Conservation (phyloP, 2,113 vertebrate genomes). For the Misgurnus anguillicaudatus region DNA sequence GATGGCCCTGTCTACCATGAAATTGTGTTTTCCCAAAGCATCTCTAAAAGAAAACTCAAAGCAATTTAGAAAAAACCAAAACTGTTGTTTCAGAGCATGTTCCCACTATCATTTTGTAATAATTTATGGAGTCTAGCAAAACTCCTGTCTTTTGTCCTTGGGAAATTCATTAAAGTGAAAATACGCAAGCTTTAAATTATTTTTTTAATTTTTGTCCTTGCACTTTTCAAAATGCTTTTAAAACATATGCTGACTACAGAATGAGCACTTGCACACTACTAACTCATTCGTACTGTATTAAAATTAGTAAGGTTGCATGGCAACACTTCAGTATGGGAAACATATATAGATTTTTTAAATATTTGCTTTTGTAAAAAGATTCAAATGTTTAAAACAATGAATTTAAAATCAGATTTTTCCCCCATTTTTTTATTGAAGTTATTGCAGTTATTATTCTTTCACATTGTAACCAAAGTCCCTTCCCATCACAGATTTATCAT, state of each 20-base stretch:
- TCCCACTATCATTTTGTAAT: slow-evolving; percentile 40
- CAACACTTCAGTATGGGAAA: too few relatives aligned
- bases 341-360: too few relatives aligned
- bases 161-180: slow-evolving; percentile 48
- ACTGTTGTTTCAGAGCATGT: slow-evolving; percentile 32
- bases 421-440: not conserved
- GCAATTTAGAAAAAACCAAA: slow-evolving; percentile 20
- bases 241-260: not conserved
- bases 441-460: too few relatives aligned
- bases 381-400: too few relatives aligned
- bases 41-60: not conserved
- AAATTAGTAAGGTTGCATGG: not conserved
- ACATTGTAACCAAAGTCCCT: not conserved
- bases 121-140: slow-evolving; percentile 47
- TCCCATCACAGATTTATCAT: slow-evolving; percentile 9
- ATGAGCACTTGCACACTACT: not conserved
- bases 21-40: slow-evolving; percentile 24
- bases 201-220: slow-evolving; percentile 18
- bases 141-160: slow-evolving; percentile 49
- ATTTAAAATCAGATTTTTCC: too few relatives aligned
- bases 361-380: too few relatives aligned
- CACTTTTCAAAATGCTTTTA: slow-evolving; percentile 14
- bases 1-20: slow-evolving; percentile 60
- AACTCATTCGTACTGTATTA: not conserved
- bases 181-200: slow-evolving; percentile 44